Conservation (phyloP, 1,140 invertebrate species). For the Plectrocnemia conspersa region DNA sequence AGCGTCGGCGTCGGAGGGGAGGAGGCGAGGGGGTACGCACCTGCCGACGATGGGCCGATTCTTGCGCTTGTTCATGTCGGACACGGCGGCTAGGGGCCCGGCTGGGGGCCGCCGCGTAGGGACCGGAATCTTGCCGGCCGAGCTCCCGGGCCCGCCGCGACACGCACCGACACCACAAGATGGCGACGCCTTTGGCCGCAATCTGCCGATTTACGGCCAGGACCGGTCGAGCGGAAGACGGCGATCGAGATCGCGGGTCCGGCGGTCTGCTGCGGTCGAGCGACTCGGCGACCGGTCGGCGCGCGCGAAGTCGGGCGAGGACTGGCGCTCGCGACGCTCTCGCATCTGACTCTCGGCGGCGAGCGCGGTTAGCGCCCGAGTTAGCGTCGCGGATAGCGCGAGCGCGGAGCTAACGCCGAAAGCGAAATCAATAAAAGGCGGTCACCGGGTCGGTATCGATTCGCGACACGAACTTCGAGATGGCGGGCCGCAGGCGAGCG, state of each 20-base stretch:
- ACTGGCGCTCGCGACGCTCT: no score
- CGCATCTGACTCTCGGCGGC: no score
- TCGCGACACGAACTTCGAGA: no score
- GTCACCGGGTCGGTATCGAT: no score
- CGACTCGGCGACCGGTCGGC: no score
- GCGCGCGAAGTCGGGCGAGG: no score
- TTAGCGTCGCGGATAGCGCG: no score
- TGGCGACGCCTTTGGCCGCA: conserved; percentile 7
- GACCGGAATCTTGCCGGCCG: conserved; percentile 59
- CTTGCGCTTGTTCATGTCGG: conserved; percentile 57
- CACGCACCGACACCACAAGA: background rate
- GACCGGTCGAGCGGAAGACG: background rate
- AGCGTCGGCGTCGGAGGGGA: conserved; percentile 3
- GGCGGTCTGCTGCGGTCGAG: no score
- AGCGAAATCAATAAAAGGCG: no score
- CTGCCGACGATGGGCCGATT: conserved; percentile 55
- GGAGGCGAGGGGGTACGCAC: conserved; percentile 33
- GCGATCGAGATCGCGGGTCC: no score
- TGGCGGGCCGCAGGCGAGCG: background rate
- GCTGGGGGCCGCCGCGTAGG: conserved; percentile 56
- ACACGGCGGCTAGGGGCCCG: conserved; percentile 51
- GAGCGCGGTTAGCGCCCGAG: no score
- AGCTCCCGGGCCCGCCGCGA: background rate
- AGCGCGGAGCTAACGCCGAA: no score
- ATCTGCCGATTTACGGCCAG: conserved; percentile 13